These are phyloP conservation scores for Oscheius sp. DNA, from an alignment of 2,888 invertebrate genomes.

Conservation along the genomic window DNA sequence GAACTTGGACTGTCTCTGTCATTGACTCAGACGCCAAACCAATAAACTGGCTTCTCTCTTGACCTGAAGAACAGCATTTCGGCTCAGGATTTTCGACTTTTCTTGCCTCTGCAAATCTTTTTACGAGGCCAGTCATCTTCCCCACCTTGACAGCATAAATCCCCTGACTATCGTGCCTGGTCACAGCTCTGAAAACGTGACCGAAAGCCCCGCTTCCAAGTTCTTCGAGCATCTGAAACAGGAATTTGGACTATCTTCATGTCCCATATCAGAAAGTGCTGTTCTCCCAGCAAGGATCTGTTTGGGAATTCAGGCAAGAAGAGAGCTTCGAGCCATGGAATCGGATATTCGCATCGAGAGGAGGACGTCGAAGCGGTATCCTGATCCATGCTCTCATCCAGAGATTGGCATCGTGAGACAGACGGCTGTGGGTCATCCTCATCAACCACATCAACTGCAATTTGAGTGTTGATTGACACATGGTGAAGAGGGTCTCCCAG, in stretches of 20 bases:
- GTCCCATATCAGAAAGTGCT: constrained; percentile 76
- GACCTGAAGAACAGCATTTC: constrained; percentile 62
- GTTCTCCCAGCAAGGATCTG: constrained; percentile 76
- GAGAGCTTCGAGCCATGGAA: constrained; percentile 84
- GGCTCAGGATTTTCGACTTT: constrained; percentile 29
- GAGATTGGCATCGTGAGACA: constrained; percentile 18
- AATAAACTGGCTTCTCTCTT: constrained; percentile 53
- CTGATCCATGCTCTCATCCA: constrained; percentile 26
- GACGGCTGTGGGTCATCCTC: constrained; percentile 14
- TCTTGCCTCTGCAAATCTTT: constrained; percentile 30
- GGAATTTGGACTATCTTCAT: neutral
- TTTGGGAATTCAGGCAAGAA: constrained; percentile 86
- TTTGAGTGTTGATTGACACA: constrained; percentile 6
- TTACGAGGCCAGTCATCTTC: neutral
- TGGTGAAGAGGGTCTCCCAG: neutral
- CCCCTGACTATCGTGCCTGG: constrained; percentile 77
- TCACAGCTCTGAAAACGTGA: constrained; percentile 85
- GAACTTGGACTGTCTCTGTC: neutral
- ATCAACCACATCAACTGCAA: constrained; percentile 12
- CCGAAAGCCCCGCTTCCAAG: constrained; percentile 92
- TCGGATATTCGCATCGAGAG: constrained; percentile 80
- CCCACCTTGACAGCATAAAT: constrained; percentile 85
- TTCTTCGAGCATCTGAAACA: constrained; percentile 79
- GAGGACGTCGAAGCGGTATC: constrained; percentile 7
- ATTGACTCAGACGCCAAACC: constrained; percentile 78